Evolutionary conservation across 1,140 invertebrate species (phyloP).

Genomic region (Melanaphis sacchari): DNA sequence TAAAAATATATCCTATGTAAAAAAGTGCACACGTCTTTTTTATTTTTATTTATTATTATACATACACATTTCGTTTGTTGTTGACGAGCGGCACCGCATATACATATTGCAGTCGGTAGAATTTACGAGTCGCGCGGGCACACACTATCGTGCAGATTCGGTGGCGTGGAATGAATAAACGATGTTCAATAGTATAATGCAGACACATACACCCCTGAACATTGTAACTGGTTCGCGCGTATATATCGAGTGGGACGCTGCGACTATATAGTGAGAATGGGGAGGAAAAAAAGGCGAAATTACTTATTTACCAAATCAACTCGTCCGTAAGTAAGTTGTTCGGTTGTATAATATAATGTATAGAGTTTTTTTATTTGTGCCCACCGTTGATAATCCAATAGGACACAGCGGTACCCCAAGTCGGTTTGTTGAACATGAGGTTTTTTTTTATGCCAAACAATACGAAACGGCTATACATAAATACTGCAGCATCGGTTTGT

Average conservation of each 20-base stretch:
- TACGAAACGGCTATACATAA: background rate
- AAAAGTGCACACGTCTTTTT: constrained; percentile 12
- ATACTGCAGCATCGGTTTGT: background rate
- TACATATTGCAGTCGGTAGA: background rate
- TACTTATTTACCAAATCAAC: constrained; percentile 57
- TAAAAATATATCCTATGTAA: background rate
- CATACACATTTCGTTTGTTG: background rate
- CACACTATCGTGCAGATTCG: constrained; percentile 1
- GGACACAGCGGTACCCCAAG: constrained; percentile 55
- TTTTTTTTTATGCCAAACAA: constrained; percentile 43
- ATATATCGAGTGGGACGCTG: background rate
- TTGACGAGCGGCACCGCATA: constrained; percentile 32
- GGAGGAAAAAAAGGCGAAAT: background rate
- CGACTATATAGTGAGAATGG: background rate
- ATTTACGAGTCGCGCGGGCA: constrained; percentile 46
- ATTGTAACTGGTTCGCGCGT: constrained; percentile 51
- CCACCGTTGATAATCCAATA: constrained; percentile 57
- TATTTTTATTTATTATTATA: background rate
- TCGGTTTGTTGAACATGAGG: constrained; percentile 56
- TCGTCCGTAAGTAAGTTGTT: constrained; percentile 52
- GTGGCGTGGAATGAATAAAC: constrained; percentile 43
- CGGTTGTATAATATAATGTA: background rate
- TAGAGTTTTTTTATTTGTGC: constrained; percentile 37
- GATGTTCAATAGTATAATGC: background rate
- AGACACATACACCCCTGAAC: background rate